These are phyloP conservation scores for Pseudobourletiella spinata DNA, from an alignment of 1,140 invertebrate genomes.

Conservation along the genomic window DNA sequence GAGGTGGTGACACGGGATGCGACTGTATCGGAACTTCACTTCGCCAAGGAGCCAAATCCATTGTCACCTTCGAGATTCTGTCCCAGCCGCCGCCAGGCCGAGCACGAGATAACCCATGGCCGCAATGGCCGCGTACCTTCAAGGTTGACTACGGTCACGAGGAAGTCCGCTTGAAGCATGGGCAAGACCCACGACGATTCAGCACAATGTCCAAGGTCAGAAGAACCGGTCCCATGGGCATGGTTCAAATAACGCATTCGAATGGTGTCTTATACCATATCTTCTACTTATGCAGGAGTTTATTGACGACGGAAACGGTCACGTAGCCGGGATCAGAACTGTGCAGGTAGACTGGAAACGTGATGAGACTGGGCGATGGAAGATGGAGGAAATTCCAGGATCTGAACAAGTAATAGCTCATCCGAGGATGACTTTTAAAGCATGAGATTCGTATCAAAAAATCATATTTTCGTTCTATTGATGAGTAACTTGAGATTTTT, in stretches of 20 bases:
- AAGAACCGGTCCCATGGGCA: conserved; percentile 14
- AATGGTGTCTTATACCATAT: no score
- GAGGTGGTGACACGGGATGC: conserved; percentile 98
- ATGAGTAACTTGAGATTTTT: no score
- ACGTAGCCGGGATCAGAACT: conserved; percentile 67
- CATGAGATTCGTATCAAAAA: conserved; percentile 1
- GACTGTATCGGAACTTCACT: conserved; percentile 98
- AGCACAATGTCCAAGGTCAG: conserved; percentile 77
- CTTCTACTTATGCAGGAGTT: conserved; percentile 74
- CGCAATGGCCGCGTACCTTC: conserved; percentile 93
- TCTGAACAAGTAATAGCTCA: conserved; percentile 60
- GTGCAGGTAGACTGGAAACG: conserved; percentile 88
- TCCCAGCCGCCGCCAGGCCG: conserved; percentile 76
- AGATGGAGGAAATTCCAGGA: conserved; percentile 79
- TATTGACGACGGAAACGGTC: conserved; percentile 76
- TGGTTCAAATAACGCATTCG: no score
- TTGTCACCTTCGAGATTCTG: conserved; percentile 95
- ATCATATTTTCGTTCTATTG: no score
- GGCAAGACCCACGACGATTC: conserved; percentile 87
- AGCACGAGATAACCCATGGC: conserved; percentile 89
- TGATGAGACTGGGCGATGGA: conserved; percentile 85
- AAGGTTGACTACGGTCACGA: conserved; percentile 98
- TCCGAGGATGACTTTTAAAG: background rate
- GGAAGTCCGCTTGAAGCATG: conserved; percentile 84
- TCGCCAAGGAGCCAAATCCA: conserved; percentile 89